These are phyloP conservation scores for Macrobrachium nipponense DNA, from an alignment of 1,140 invertebrate species.

Conservation along the genomic window DNA sequence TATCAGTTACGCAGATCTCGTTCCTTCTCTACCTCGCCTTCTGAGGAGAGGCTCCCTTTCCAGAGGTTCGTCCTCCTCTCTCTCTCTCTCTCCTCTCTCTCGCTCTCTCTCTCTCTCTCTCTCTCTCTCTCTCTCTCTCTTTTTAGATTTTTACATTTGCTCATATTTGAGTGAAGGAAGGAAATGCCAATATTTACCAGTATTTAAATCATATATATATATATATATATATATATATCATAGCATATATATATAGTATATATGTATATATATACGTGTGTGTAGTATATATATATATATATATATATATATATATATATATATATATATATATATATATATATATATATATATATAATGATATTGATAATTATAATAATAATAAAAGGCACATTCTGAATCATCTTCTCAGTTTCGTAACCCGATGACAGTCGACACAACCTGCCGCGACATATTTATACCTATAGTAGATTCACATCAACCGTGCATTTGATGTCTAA, in stretches of 20 bases:
- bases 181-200: not conserved
- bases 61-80: not conserved
- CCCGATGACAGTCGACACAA: too few relatives aligned
- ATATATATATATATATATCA: conserved; percentile 8
- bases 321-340: conserved; percentile 14
- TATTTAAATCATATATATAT: conserved; percentile 9
- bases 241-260: conserved; percentile 17
- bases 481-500: too few relatives aligned
- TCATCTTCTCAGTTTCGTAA: too few relatives aligned
- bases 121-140: conserved; percentile 25
- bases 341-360: conserved; percentile 15
- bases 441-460: too few relatives aligned
- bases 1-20: conserved; percentile 2
- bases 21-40: conserved; percentile 18
- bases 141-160: not conserved
- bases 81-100: conserved; percentile 31
- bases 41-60: too few relatives aligned
- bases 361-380: too few relatives aligned
- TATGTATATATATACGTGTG: conserved; percentile 6
- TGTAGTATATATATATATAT: conserved; percentile 19
- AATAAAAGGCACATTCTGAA: too few relatives aligned
- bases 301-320: conserved; percentile 15
- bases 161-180: too few relatives aligned
- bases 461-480: too few relatives aligned
- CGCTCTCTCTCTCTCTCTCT: conserved; percentile 31